Conservation (phyloP, 53 echinoderm and acorn worm species). For the Henricia sp. region DNA sequence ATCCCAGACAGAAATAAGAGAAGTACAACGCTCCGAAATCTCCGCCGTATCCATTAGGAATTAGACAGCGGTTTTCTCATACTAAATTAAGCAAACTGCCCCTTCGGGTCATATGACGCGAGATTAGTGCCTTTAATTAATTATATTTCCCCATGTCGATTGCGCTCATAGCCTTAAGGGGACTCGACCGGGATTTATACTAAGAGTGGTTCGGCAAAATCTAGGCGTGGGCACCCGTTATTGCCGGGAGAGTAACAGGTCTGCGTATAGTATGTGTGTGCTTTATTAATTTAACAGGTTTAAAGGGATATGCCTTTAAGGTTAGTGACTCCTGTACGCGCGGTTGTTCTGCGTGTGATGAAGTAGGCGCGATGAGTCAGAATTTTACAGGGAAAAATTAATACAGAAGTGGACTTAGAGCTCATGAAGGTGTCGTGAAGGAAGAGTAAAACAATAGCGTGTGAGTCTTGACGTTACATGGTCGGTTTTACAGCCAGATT, state of each 20-base stretch:
- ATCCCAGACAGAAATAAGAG: no score
- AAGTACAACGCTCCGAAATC: constrained; percentile 30
- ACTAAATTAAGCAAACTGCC: constrained; percentile 65
- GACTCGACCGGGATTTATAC: constrained; percentile 1
- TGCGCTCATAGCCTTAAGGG: constrained; percentile 36
- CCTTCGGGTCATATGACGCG: constrained; percentile 53
- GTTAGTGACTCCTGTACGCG: constrained; percentile 20
- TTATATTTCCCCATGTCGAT: constrained; percentile 71
- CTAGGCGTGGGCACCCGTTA: constrained; percentile 13
- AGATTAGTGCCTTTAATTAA: constrained; percentile 70
- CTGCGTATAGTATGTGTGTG: no score
- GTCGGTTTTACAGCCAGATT: no score
- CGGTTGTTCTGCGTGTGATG: no score
- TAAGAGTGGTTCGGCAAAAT: not conserved
- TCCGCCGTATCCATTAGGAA: constrained; percentile 49
- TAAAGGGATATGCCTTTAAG: constrained; percentile 26
- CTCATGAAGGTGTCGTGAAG: not conserved
- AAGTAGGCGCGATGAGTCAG: no score
- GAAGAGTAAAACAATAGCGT: not conserved
- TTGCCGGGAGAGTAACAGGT: constrained; percentile 62
- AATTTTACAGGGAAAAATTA: no score
- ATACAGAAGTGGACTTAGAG: no score
- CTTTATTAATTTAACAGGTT: constrained; percentile 66
- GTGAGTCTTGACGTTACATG: not conserved
- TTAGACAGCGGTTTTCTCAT: constrained; percentile 65